These are phyloP conservation scores for Monopterus albus DNA, from an alignment of 2,113 vertebrate genomes.

Conservation along the genomic window DNA sequence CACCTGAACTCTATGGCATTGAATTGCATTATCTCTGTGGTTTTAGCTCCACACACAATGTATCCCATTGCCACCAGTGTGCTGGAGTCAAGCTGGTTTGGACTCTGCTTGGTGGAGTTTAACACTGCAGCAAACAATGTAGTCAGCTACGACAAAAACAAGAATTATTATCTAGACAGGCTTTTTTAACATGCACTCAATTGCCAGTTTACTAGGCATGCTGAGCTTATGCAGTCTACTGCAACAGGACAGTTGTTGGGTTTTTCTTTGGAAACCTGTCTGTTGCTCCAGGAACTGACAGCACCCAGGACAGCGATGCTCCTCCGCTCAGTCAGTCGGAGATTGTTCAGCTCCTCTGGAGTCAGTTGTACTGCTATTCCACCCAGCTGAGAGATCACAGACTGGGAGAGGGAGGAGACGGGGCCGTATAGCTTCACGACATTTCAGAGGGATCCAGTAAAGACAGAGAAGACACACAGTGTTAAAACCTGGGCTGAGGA, in stretches of 20 bases:
- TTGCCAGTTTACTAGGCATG: background rate
- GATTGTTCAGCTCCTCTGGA: conserved; percentile 71
- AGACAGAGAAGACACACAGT: conserved; percentile 30
- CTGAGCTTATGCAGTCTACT: background rate
- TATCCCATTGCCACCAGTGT: conserved; percentile 81
- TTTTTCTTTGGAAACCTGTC: too few relatives aligned
- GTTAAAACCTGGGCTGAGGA: background rate
- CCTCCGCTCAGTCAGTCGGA: conserved; percentile 71
- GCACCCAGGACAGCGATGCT: conserved; percentile 76
- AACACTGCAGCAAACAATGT: conserved; percentile 71
- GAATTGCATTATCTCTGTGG: conserved; percentile 71
- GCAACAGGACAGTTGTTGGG: too few relatives aligned
- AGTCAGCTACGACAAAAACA: conserved; percentile 65
- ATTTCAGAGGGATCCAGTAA: background rate
- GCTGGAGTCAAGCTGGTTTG: conserved; percentile 80
- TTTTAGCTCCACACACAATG: conserved; percentile 81
- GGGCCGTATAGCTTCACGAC: conserved; percentile 76
- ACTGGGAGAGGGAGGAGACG: conserved; percentile 70
- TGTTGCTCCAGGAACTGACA: conserved; percentile 70
- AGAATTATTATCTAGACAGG: background rate
- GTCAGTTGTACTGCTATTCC: conserved; percentile 68
- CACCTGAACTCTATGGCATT: conserved; percentile 85
- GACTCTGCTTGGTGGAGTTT: conserved; percentile 71
- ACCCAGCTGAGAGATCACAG: conserved; percentile 80
- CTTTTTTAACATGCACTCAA: background rate